Percentiles rank a stretch among this genome's conserved stretches.
Conservation (phyloP, 53 echinoderm and acorn worm species). For the Luidia sarsii region DNA sequence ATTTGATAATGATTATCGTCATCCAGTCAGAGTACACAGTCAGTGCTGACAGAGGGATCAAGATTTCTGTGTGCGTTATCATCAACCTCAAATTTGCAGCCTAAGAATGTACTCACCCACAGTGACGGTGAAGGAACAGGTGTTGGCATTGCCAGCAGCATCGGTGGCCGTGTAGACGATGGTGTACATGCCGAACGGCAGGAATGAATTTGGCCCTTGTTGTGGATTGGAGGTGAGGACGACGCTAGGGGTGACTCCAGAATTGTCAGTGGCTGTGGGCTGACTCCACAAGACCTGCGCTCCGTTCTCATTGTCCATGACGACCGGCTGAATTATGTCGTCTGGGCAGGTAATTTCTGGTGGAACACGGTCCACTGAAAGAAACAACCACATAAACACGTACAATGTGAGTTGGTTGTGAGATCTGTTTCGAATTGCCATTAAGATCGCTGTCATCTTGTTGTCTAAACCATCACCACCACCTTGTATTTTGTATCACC, state of each 20-base stretch:
- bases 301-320: constrained; percentile 4
- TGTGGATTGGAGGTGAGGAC: constrained; percentile 10
- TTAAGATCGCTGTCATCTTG: not conserved
- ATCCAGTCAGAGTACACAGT: too few relatives aligned
- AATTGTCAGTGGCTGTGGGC: constrained; percentile 32
- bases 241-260: not conserved
- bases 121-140: not conserved
- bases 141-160: not conserved
- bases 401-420: not conserved
- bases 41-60: too few relatives aligned
- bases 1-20: too few relatives aligned
- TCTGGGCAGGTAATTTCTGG: constrained; percentile 52
- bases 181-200: constrained; percentile 15
- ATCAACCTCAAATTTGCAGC: too few relatives aligned
- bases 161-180: constrained; percentile 19
- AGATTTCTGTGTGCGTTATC: too few relatives aligned
- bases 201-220: not conserved
- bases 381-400: not conserved
- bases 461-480: too few relatives aligned
- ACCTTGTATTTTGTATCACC: too few relatives aligned
- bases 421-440: not conserved
- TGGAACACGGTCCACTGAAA: constrained; percentile 24
- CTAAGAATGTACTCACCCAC: constrained; percentile 48
- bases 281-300: not conserved
- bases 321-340: not conserved